Conservation (phyloP, 2,797 vertebrate species). For the Danio albolineatus region DNA sequence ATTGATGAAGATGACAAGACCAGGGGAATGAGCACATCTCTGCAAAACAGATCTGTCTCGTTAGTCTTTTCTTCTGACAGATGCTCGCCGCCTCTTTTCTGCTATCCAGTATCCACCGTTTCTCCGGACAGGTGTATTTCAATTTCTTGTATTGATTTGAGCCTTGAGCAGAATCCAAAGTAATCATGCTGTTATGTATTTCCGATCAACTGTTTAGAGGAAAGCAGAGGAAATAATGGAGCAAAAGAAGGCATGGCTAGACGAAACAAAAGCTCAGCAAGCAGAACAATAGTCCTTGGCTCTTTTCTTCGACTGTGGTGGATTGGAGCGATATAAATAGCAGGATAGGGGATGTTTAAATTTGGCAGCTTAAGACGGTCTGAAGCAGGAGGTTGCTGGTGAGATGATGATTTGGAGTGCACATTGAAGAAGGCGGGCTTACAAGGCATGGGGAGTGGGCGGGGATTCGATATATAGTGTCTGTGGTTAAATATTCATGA, state of each 20-base stretch:
- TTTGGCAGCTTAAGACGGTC: slow-evolving; percentile 20
- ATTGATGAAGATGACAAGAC: neutral
- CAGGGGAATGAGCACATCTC: neutral
- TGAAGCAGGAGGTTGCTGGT: slow-evolving; percentile 20
- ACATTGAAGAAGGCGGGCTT: neutral
- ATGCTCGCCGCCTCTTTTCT: neutral
- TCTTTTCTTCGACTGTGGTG: slow-evolving; percentile 27
- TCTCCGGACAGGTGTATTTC: slow-evolving; percentile 12
- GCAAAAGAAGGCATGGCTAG: neutral
- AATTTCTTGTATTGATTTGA: slow-evolving; percentile 15
- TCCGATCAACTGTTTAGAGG: neutral
- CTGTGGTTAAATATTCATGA: neutral
- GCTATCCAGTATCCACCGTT: neutral
- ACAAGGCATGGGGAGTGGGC: neutral
- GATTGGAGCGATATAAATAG: slow-evolving; percentile 51
- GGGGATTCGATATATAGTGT: neutral
- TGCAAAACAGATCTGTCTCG: slow-evolving; percentile 1
- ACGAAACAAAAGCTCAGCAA: slow-evolving; percentile 35
- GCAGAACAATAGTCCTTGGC: slow-evolving; percentile 43
- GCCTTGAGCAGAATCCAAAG: neutral
- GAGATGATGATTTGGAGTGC: slow-evolving; percentile 16
- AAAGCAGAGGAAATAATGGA: neutral
- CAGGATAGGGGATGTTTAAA: slow-evolving; percentile 29
- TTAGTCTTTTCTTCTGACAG: slow-evolving; percentile 27
- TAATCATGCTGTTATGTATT: neutral